Percentiles rank a stretch among this genome's conserved stretches.
phyloP scores from a whole-genome alignment of 2,888 invertebrate species.

The Drosophila ochracea region DNA sequence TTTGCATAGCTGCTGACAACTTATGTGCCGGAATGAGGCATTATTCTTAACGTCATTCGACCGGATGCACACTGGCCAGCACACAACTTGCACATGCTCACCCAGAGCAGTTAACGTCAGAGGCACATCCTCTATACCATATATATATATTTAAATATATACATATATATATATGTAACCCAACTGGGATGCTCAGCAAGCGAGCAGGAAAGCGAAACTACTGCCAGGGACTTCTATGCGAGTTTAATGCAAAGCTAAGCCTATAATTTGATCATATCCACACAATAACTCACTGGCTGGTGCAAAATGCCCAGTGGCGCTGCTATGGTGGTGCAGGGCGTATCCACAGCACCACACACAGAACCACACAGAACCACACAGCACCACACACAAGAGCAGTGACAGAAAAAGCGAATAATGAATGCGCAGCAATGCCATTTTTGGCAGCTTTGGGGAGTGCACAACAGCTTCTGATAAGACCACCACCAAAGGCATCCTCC shows the following conservation, averaged over 20 bases:
- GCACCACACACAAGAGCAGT: conserved; percentile 36
- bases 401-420: conserved; percentile 71
- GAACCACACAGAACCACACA: conserved; percentile 16
- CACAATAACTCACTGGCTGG: conserved; percentile 72
- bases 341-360: conserved; percentile 17
- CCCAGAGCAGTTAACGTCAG: conserved; percentile 23
- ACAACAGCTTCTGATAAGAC: conserved; percentile 85
- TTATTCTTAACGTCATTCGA: conserved; percentile 28
- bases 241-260: conserved; percentile 77
- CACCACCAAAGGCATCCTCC: conserved; percentile 65
- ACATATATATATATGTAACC: not conserved
- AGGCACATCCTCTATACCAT: conserved; percentile 16
- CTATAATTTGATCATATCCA: conserved; percentile 82
- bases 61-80: conserved; percentile 59
- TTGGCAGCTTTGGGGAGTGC: conserved; percentile 77
- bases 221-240: conserved; percentile 66
- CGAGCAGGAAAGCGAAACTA: conserved; percentile 5
- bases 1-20: conserved; percentile 21
- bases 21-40: conserved; percentile 11
- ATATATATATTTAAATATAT: not conserved
- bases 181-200: conserved; percentile 1
- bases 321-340: conserved; percentile 33
- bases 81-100: conserved; percentile 46
- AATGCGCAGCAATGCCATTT: conserved; percentile 78
- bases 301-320: conserved; percentile 77